A percentile compares a stretch with the other conserved stretches of the same genome.
These are phyloP conservation scores for Phrynosoma platyrhinos DNA, from an alignment of 2,113 vertebrate genomes.

Conservation along the genomic window DNA sequence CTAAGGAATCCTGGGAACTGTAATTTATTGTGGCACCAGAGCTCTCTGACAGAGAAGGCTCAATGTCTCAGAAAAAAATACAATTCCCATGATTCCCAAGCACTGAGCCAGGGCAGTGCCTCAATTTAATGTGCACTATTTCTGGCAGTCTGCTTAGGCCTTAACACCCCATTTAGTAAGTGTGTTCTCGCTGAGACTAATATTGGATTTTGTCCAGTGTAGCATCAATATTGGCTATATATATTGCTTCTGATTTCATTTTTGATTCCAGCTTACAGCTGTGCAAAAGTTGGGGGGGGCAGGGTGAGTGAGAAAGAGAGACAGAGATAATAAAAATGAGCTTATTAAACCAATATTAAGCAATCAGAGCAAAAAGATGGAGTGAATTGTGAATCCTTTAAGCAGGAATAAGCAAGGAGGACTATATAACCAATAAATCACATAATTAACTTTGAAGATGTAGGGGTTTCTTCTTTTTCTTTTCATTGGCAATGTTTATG, in stretches of 20 bases:
- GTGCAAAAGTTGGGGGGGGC: background rate
- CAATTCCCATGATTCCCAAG: too few relatives aligned
- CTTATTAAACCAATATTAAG: conserved; percentile 8
- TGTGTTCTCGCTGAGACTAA: background rate
- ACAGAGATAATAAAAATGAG: background rate
- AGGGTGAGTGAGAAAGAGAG: too few relatives aligned
- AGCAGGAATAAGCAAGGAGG: background rate
- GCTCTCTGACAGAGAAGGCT: too few relatives aligned
- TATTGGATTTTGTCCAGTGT: background rate
- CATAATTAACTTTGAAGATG: conserved; percentile 5
- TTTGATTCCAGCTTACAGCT: background rate
- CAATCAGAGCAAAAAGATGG: background rate
- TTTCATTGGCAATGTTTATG: background rate
- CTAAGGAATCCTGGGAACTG: too few relatives aligned
- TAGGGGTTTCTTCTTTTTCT: background rate
- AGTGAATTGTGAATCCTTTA: background rate
- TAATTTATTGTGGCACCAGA: too few relatives aligned
- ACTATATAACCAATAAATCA: background rate
- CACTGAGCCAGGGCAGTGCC: too few relatives aligned
- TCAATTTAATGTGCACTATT: too few relatives aligned
- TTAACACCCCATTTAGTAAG: too few relatives aligned
- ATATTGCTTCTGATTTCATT: conserved; percentile 11
- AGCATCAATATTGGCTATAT: background rate
- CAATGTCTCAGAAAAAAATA: too few relatives aligned
- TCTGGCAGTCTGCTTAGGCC: too few relatives aligned